Evolutionary conservation across 1,140 invertebrate species (phyloP).

Genomic region (Antheraea pernyi): DNA sequence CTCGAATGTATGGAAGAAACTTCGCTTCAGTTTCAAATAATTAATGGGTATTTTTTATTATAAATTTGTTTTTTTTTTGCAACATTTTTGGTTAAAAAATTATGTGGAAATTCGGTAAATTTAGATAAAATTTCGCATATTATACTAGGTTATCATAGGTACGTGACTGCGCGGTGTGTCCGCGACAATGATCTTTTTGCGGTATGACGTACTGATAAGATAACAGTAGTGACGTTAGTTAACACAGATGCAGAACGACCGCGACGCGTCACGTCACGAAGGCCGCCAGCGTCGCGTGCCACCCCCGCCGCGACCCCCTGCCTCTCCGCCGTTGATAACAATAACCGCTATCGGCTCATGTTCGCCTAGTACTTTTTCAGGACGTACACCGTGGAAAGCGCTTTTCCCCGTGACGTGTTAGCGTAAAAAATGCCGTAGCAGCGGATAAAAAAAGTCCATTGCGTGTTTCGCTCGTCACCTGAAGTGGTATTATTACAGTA

Average conservation of each 20-base stretch:
- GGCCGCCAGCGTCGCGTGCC: constrained; percentile 14
- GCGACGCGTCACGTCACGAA: constrained; percentile 31
- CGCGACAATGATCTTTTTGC: constrained; percentile 25
- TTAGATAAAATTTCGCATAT: constrained; percentile 31
- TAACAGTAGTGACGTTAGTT: constrained; percentile 35
- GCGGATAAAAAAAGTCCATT: neutral
- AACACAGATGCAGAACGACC: constrained; percentile 33
- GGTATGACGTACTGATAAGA: constrained; percentile 42
- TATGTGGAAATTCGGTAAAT: constrained; percentile 7
- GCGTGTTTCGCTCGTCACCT: neutral
- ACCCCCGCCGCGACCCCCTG: too few relatives aligned
- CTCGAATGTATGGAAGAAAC: too few relatives aligned
- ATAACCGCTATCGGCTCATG: constrained; percentile 48
- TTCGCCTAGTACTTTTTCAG: constrained; percentile 65
- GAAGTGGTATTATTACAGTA: too few relatives aligned
- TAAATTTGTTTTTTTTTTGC: too few relatives aligned
- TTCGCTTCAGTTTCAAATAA: too few relatives aligned
- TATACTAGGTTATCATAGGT: constrained; percentile 36
- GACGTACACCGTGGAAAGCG: constrained; percentile 41
- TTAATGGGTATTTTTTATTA: too few relatives aligned
- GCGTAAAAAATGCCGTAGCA: neutral
- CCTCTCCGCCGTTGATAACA: constrained; percentile 39
- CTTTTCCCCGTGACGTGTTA: constrained; percentile 46
- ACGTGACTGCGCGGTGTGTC: neutral
- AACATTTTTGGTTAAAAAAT: too few relatives aligned